phyloP scores from a whole-genome alignment of 1,140 invertebrate genomes.

The Megalonaias nervosa region DNA sequence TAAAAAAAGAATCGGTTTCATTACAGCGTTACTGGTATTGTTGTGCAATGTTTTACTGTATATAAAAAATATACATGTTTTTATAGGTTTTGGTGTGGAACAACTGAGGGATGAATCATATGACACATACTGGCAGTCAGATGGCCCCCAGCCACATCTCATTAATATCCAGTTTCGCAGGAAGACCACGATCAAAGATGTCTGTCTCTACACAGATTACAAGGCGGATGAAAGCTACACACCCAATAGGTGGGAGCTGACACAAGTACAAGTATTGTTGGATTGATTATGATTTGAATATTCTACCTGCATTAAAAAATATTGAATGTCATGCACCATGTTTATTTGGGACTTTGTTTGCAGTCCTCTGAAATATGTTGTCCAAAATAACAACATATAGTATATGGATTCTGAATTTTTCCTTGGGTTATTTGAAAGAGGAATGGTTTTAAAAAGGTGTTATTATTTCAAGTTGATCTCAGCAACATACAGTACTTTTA shows the following conservation, averaged over 20 bases:
- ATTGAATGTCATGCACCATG: no score
- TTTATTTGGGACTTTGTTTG: no score
- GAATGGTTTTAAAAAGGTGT: no score
- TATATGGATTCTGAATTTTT: no score
- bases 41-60: not conserved
- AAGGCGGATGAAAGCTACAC: constrained; percentile 99
- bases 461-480: no score
- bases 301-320: no score
- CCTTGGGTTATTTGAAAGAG: no score
- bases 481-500: no score
- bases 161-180: constrained; percentile 98
- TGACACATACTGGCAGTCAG: constrained; percentile 99
- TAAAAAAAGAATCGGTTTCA: no score
- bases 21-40: no score
- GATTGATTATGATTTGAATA: not conserved
- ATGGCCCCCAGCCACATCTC: constrained; percentile 97
- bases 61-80: constrained; percentile 3
- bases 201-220: constrained; percentile 98
- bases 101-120: constrained; percentile 94
- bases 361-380: no score
- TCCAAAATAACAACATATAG: no score
- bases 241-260: constrained; percentile 81
- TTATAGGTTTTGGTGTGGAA: constrained; percentile 95
- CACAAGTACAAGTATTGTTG: not conserved
- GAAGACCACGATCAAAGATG: constrained; percentile 95